Conservation (phyloP, 2,888 invertebrate species). For the Apamea anceps region DNA sequence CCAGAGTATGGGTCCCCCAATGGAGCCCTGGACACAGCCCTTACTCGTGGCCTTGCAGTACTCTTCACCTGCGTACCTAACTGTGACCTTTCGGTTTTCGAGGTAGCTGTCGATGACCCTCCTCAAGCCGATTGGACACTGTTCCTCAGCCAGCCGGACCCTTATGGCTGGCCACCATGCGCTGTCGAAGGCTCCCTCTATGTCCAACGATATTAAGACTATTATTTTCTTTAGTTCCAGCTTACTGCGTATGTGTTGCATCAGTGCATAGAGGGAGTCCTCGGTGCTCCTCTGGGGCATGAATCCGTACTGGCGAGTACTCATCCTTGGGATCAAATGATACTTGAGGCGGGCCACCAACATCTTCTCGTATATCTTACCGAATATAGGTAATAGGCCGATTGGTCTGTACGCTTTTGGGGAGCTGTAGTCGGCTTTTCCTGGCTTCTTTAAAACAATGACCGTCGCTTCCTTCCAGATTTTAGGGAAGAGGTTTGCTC, state of each 20-base stretch:
- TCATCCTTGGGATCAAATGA: neutral
- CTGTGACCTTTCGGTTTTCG: neutral
- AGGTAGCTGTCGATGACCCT: slow-evolving; percentile 6
- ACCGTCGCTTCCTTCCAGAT: slow-evolving; percentile 25
- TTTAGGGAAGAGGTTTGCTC: slow-evolving; percentile 5
- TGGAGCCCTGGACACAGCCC: neutral
- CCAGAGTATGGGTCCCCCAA: too few species aligned
- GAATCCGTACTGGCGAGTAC: too few species aligned
- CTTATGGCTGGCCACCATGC: slow-evolving; percentile 14
- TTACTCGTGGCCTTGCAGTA: neutral
- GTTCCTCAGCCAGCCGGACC: slow-evolving; percentile 20
- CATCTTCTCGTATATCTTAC: slow-evolving; percentile 26
- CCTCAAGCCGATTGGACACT: slow-evolving; percentile 8
- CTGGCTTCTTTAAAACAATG: slow-evolving; percentile 12
- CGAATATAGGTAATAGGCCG: slow-evolving; percentile 11
- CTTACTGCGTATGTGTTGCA: neutral
- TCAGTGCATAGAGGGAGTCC: neutral
- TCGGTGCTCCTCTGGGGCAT: too few species aligned
- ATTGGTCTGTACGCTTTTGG: slow-evolving; percentile 27
- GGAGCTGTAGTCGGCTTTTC: neutral
- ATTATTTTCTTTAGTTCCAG: neutral
- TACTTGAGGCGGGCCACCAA: slow-evolving; percentile 18
- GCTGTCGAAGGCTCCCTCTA: slow-evolving; percentile 4
- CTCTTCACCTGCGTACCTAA: slow-evolving; percentile 4
- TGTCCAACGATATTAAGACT: neutral